Base-by-base conservation (phyloP, 2,888 invertebrate genomes). In the Drosophila kambysellisi region DNA sequence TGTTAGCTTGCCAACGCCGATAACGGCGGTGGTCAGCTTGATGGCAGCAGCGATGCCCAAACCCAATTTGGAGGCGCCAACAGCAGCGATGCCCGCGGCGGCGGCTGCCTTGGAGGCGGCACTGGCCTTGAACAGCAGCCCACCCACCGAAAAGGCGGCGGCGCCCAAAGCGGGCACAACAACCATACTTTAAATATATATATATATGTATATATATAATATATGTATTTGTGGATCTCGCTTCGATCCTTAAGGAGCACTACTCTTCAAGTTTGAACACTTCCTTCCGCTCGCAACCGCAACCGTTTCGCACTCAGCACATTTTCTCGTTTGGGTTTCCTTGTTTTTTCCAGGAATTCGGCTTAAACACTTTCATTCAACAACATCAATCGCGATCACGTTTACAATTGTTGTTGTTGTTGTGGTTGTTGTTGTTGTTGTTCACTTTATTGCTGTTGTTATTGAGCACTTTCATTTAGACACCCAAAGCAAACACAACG, bases 1-100 rank as follows among this genome's bases (percentile, higher is more conserved):
- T 3, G 96, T 94, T 11, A 96, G 93, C 90, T 97, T 96, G 82
- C 96, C 95, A 32, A 96, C 94, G 4, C 97, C 97, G 33, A 96
- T 94, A 4, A 97, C 93, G 0, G 96, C 93, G 1, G 96, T 94
- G 12, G 96, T 96, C 9, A 96, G 94, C 92, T 97, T 97, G 8
- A 96, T 94, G 58, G 97, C 96, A 1, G 95, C 94, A 0, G 95
- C 92, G 9, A 96, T 90, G 46, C 92, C 91, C 30, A 92, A 71
- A 6, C 92, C 91, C 65, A 93, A 59, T 57, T 92, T 92, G 17
- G 92, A 87, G 61, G 91, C 92, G 6, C 92, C 94, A 4, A 95
- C 94, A 0, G 95, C 92, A 3, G 90, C 92, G 39, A 90, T 76
- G 35, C 92, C 92, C 6, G 91, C 90, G 6, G 92, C 81, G 48